phyloP scores from a whole-genome alignment of 2,797 vertebrate genomes.

The Pseudochirops cupreus region DNA sequence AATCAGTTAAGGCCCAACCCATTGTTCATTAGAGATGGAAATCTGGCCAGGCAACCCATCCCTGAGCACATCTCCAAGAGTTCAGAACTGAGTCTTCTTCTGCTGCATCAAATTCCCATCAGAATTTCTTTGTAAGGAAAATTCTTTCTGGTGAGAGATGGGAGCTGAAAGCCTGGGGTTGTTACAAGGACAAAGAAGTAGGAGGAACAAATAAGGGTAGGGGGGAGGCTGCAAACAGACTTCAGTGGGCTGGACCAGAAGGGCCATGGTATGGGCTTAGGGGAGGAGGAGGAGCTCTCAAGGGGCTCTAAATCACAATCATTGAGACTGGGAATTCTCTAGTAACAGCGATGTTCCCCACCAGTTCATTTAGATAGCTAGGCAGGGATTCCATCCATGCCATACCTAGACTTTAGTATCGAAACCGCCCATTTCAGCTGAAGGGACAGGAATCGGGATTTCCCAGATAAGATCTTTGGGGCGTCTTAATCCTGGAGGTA shows the following conservation, averaged over 20 bases:
- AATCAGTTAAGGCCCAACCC: constrained; percentile 79
- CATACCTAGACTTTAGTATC: not conserved
- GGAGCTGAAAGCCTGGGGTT: not conserved
- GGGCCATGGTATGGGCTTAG: not conserved
- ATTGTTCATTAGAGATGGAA: constrained; percentile 80
- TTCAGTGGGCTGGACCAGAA: not conserved
- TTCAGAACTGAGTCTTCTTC: constrained; percentile 71
- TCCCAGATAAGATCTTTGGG: not conserved
- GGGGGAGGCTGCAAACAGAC: constrained; percentile 53
- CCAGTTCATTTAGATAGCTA: not conserved
- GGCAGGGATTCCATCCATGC: no score
- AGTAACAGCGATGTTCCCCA: not conserved
- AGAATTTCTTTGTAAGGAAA: constrained; percentile 80
- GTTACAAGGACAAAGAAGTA: constrained; percentile 46
- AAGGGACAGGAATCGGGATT: not conserved
- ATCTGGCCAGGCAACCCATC: constrained; percentile 81
- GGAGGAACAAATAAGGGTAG: constrained; percentile 19
- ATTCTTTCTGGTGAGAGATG: constrained; percentile 67
- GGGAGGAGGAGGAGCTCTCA: not conserved
- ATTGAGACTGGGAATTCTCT: not conserved
- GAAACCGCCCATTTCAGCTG: not conserved
- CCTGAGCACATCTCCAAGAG: constrained; percentile 78
- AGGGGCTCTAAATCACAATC: not conserved
- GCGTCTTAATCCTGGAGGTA: not conserved
- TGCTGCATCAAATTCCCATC: constrained; percentile 75